Base-by-base conservation (phyloP, 1,140 invertebrate genomes). In the Sitodiplosis mosellana region DNA sequence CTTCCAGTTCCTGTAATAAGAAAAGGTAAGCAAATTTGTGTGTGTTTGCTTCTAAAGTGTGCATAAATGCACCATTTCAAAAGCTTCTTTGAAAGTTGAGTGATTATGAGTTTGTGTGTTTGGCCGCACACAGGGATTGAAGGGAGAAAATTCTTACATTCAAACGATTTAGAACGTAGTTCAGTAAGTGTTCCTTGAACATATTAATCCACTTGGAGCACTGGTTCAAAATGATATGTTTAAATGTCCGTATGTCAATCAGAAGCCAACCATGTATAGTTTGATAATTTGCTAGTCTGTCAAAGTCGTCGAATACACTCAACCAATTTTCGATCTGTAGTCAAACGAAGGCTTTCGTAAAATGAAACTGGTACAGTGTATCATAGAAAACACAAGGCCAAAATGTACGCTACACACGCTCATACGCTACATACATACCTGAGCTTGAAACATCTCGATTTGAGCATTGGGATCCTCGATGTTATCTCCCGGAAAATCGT, bases 1-100 rank as follows among this genome's bases (percentile, higher is more conserved):
- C 63, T 53, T 76, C 71, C 6, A 78, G 54, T 36, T 76, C 73
- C 48, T 72, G 58, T 22, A 72, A 50, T n/a, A n/a, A n/a, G n/a
- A n/a, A n/a, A n/a, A n/a, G n/a, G n/a, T n/a, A n/a, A n/a, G n/a
- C n/a, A n/a, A n/a, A n/a, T n/a, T n/a, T n/a, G n/a, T n/a, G n/a
- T n/a, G n/a, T n/a, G n/a, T n/a, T n/a, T n/a, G n/a, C n/a, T n/a
- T n/a, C n/a, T n/a, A n/a, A n/a, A n/a, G n/a, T n/a, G n/a, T n/a
- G n/a, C n/a, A n/a, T n/a, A n/a, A n/a, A n/a, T n/a, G n/a, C n/a
- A n/a, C n/a, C n/a, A n/a, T n/a, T n/a, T n/a, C n/a, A n/a, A n/a
- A n/a, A n/a, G n/a, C n/a, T n/a, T n/a, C n/a, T n/a, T n/a, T n/a
- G n/a, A n/a, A n/a, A n/a, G n/a, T n/a, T n/a, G n/a, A n/a, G n/a